Evolutionary conservation across 2,888 invertebrate species (phyloP), one percentile per base, ranked within the genome.

Genomic region (Xylota sylvarum): DNA sequence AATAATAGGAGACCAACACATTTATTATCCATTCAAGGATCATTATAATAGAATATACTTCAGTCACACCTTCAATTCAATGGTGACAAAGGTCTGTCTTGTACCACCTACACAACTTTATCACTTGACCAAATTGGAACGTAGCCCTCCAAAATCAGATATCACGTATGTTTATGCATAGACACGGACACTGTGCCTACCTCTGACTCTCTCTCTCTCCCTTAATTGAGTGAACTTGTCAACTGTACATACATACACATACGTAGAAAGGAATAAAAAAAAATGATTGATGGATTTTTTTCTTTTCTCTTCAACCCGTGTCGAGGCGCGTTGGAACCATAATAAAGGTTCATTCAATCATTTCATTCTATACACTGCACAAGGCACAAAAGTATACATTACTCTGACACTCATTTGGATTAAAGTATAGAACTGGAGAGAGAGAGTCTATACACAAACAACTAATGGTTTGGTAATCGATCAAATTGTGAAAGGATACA

Each of bases 1-100:
- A 78, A 58, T 19, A 64, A 55, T 46, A 30, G n/a, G 17, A 35
- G 48, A 37, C 27, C 30, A 62, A 58, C 10, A 62, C 82, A 86
- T 86, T 86, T 77, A 72, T 81, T 86, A 81, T 77, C 82, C 55
- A 86, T 86, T 86, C 77, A 82, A 77, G 77, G 67, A 77, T 86
- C 86, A 86, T 86, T 86, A 86, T 73, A 82, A 82, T 69, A 77
- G 77, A 82, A 64, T 56, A 48, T 9, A 9, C 65, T 14, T 52
- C n/a, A 70, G 50, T 48, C 55, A 43, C 72, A 73, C 64, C 64
- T 70, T 23, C 48, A 52, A 6, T 60, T 50, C 17, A 56, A n/a
- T 35, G 23, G 43, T 40, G 52, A 46, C 43, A 83, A 58, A 64
- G 62, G 43, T 46, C 40, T 43, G 37, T 40, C 77, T 37, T 17